Evolutionary conservation across 2,113 vertebrate genomes (phyloP), one percentile per base, ranked within the genome.

Genomic region (Rafetus swinhoei): DNA sequence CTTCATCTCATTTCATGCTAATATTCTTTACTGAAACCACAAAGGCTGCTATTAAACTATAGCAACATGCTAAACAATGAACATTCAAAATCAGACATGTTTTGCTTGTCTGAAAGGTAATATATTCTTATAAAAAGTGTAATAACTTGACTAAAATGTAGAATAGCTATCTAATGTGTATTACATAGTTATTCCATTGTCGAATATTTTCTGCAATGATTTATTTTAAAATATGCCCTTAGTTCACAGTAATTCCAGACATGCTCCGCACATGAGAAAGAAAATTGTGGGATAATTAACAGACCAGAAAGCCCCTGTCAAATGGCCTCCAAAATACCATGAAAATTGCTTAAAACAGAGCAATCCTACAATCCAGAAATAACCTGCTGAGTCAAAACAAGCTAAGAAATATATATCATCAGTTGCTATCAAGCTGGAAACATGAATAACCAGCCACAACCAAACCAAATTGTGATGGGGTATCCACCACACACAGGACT

Each of bases 1-100:
- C 84, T 93, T 88, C 52, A 85, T 89, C n/a, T 84, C 90, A 81
- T 72, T 86, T 90, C 85, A 76, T 10, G 25, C 91, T 88, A 90
- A 52, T 81, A 55, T 93, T 94, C 59, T 92, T 19, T 87, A 88
- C 90, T 90, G 62, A 95, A 95, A 83, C 50, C 52, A 84, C 55
- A 45, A 21, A 5, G 86, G 77, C 62, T 90, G 25, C 83, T 92
- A 86, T 27, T 84, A 62, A 87, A 92, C 60, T 56, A 12, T 6
- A 84, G 3, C 62, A 81, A 89, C 79, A 91, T 79, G 80, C 74
- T 79, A 86, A 4, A 62, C 32, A 60, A 85, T 55, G 92, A 92
- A 57, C 1, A 6, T 74, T 84, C 87, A 87, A 84, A 86, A 90
- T 45, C 76, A 86, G 82, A 91, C 90, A 84, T 35, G 86, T 39